Conservation (phyloP, 2,113 vertebrate genomes). For the Hystrix brachyura region DNA sequence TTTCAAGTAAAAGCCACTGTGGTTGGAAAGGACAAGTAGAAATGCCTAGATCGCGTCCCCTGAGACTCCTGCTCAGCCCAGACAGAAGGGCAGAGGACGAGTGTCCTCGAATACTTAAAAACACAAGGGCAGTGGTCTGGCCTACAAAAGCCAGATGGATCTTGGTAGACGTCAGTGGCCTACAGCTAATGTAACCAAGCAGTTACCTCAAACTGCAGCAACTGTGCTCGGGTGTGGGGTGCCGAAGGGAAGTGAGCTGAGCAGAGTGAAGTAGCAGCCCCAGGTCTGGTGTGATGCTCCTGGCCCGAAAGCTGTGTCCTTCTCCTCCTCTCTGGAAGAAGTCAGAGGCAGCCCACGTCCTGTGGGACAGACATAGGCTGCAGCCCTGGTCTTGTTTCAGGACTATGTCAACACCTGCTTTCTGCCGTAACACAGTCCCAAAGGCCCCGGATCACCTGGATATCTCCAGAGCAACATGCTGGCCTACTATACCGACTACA, state of each 20-base stretch:
- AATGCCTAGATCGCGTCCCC: neutral
- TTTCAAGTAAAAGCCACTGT: neutral
- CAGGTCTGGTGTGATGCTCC: neutral
- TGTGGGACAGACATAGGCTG: neutral
- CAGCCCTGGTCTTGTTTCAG: neutral
- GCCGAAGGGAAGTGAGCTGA: neutral
- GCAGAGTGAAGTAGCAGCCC: neutral
- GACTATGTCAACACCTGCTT: neutral
- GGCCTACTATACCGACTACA: neutral
- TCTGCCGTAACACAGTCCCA: neutral
- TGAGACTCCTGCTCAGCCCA: neutral
- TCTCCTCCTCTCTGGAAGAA: neutral
- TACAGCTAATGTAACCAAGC: neutral
- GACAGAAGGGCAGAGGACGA: neutral
- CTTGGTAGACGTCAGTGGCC: neutral
- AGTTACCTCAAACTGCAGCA: neutral
- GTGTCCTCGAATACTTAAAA: neutral
- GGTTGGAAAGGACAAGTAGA: neutral
- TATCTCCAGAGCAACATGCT: neutral
- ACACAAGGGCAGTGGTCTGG: neutral
- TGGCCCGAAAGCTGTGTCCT: neutral
- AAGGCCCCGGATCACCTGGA: neutral
- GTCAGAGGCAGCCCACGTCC: neutral
- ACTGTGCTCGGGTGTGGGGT: neutral
- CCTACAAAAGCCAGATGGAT: neutral